Conservation (phyloP, 2,797 vertebrate genomes). For the Pampus argenteus region DNA sequence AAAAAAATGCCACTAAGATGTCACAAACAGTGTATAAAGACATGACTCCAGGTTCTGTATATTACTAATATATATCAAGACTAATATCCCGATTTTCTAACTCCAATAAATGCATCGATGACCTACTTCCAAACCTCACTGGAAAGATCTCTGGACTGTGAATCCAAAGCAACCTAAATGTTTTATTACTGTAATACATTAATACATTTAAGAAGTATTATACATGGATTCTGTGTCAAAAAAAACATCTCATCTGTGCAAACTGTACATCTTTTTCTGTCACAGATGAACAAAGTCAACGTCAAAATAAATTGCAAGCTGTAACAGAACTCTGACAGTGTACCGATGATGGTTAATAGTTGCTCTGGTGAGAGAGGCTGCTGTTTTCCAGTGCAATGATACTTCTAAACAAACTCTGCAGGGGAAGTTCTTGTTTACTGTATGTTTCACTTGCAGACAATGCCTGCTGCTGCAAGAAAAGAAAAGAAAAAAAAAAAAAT, state of each 20-base stretch:
- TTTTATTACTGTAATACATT: conserved; percentile 52
- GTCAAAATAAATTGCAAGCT: conserved; percentile 39
- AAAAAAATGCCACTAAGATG: conserved; percentile 21
- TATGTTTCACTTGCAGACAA: neutral
- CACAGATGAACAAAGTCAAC: conserved; percentile 33
- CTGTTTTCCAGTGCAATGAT: conserved; percentile 20
- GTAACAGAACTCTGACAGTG: conserved; percentile 23
- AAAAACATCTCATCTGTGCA: neutral
- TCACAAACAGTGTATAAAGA: neutral
- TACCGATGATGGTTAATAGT: conserved; percentile 28
- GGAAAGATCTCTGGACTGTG: conserved; percentile 14
- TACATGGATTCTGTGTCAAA: conserved; percentile 21
- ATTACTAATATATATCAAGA: conserved; percentile 29
- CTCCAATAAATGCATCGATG: conserved; percentile 7
- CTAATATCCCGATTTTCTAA: conserved; percentile 18
- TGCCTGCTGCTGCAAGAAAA: neutral
- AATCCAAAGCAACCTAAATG: conserved; percentile 14
- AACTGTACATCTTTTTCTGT: conserved; percentile 17
- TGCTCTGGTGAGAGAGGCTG: conserved; percentile 32
- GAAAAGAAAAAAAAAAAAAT: neutral
- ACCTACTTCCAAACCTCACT: conserved; percentile 28
- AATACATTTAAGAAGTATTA: conserved; percentile 33
- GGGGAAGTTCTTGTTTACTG: neutral
- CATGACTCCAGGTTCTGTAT: neutral
- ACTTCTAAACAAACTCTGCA: neutral